Evolutionary conservation across 1,140 invertebrate species (phyloP).

Genomic region (Scaptodrosophila lebanonensis): DNA sequence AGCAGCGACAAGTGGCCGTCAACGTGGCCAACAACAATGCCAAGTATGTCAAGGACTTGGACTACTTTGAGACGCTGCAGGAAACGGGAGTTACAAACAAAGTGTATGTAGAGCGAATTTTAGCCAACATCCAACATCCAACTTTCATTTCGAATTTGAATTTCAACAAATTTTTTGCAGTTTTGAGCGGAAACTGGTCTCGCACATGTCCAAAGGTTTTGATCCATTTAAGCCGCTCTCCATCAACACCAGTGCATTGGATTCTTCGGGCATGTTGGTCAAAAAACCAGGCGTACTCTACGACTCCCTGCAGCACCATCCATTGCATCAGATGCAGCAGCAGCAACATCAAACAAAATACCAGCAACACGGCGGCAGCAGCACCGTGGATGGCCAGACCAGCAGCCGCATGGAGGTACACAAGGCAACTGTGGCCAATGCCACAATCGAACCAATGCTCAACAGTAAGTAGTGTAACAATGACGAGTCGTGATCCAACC

Average conservation of each 20-base stretch:
- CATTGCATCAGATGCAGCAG: constrained; percentile 53
- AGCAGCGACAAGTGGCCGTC: constrained; percentile 25
- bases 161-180: constrained; percentile 28
- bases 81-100: constrained; percentile 75
- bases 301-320: constrained; percentile 73
- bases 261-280: constrained; percentile 23
- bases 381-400: constrained; percentile 57
- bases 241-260: constrained; percentile 63
- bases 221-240: constrained; percentile 75
- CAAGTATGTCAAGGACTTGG: constrained; percentile 68
- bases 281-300: constrained; percentile 70
- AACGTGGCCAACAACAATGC: constrained; percentile 48
- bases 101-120: constrained; percentile 51
- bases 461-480: constrained; percentile 33
- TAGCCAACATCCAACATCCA: not conserved
- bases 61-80: constrained; percentile 68
- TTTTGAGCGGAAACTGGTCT: constrained; percentile 70
- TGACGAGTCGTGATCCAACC: not conserved
- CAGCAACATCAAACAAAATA: constrained; percentile 46
- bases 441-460: constrained; percentile 50
- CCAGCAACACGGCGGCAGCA: constrained; percentile 10
- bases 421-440: constrained; percentile 67
- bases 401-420: constrained; percentile 68
- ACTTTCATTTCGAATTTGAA: not conserved
- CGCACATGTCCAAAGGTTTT: constrained; percentile 73